phyloP scores from a whole-genome alignment of 2,888 invertebrate genomes.

The Branchinecta sandiegonensis region DNA sequence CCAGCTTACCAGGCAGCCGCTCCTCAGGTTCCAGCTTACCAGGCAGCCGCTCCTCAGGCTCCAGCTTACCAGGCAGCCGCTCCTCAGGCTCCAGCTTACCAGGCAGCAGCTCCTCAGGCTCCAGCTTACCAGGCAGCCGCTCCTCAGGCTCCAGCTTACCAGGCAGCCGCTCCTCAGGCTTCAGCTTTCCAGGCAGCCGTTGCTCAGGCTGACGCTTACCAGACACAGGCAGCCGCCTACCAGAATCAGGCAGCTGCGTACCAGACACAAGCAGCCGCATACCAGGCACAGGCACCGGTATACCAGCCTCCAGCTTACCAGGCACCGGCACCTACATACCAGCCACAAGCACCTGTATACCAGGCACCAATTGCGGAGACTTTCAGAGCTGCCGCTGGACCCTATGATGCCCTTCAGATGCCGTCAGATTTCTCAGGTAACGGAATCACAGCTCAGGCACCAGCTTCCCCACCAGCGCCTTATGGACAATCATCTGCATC shows the following conservation, averaged over 20 bases:
- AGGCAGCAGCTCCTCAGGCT: background rate
- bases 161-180: background rate
- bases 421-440: background rate
- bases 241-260: background rate
- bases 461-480: background rate
- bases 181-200: background rate
- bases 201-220: background rate
- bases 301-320: background rate
- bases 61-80: background rate
- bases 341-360: background rate
- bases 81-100: background rate
- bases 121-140: background rate
- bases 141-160: background rate
- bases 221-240: background rate
- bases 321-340: conserved; percentile 1
- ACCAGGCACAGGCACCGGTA: background rate
- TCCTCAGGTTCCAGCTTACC: background rate
- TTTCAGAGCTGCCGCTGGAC: background rate
- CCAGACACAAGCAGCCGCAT: background rate
- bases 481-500: background rate
- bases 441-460: background rate
- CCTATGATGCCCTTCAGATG: background rate
- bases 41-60: background rate
- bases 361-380: background rate
- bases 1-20: background rate